Conservation (phyloP, 2,888 invertebrate genomes). For the Troides aeacus region DNA sequence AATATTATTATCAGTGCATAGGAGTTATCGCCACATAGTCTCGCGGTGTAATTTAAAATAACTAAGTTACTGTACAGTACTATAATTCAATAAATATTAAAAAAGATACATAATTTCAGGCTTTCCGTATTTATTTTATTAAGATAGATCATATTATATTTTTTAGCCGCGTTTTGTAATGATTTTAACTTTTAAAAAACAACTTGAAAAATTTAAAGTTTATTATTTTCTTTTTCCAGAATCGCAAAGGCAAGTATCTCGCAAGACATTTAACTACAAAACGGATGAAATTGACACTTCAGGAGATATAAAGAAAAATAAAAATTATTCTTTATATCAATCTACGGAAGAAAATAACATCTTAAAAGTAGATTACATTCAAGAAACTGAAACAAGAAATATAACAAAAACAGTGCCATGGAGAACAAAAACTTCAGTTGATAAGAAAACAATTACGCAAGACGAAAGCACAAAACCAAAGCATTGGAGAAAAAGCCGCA, state of each 20-base stretch:
- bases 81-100: too few relatives aligned
- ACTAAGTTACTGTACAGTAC: too few relatives aligned
- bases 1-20: too few relatives aligned
- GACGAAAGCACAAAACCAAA: constrained; percentile 42
- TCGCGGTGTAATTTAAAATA: too few relatives aligned
- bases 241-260: constrained; percentile 46
- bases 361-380: constrained; percentile 53
- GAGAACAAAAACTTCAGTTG: constrained; percentile 51
- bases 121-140: too few relatives aligned
- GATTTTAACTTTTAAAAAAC: too few relatives aligned
- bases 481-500: constrained; percentile 48
- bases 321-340: constrained; percentile 50
- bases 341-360: constrained; percentile 68
- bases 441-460: constrained; percentile 32
- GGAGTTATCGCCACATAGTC: too few relatives aligned
- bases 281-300: constrained; percentile 43
- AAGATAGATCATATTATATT: too few relatives aligned
- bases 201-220: not conserved
- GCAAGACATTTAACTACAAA: constrained; percentile 54
- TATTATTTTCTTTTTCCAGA: constrained; percentile 50
- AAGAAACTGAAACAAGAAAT: constrained; percentile 56
- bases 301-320: constrained; percentile 41
- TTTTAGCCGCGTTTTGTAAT: too few relatives aligned
- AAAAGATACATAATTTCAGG: too few relatives aligned
- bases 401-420: constrained; percentile 54